Evolutionary conservation across 2,888 invertebrate species (phyloP).

Genomic region (Torymus aiolomorphi): DNA sequence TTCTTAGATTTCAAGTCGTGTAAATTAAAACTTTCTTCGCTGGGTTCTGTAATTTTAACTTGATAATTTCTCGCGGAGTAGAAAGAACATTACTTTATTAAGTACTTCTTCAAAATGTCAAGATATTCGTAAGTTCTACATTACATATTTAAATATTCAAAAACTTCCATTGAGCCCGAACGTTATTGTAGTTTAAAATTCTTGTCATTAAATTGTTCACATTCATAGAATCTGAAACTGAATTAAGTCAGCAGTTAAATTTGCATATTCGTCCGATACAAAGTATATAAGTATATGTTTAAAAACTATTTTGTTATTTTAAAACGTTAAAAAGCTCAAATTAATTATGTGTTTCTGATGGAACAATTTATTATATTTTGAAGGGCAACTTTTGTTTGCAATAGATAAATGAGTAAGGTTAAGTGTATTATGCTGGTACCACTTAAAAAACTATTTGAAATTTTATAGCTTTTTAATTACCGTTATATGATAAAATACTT

Average conservation of each 20-base stretch:
- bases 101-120: constrained; percentile 1
- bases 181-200: not conserved
- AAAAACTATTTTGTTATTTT: no score
- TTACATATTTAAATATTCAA: constrained; percentile 12
- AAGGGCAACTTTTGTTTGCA: no score
- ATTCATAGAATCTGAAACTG: not conserved
- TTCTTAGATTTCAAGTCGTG: constrained; percentile 11
- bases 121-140: not conserved
- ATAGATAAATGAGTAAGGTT: no score
- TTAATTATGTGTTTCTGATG: no score
- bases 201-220: not conserved
- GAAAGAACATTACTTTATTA: not conserved
- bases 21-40: constrained; percentile 1
- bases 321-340: no score
- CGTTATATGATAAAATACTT: no score
- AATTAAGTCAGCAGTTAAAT: not conserved
- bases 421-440: no score
- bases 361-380: no score
- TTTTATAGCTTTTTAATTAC: no score
- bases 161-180: not conserved
- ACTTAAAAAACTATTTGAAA: no score
- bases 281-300: no score
- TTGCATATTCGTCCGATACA: no score
- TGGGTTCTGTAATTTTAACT: not conserved
- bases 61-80: not conserved